Conservation (phyloP, 2,113 vertebrate genomes). For the Spilogale gracilis region DNA sequence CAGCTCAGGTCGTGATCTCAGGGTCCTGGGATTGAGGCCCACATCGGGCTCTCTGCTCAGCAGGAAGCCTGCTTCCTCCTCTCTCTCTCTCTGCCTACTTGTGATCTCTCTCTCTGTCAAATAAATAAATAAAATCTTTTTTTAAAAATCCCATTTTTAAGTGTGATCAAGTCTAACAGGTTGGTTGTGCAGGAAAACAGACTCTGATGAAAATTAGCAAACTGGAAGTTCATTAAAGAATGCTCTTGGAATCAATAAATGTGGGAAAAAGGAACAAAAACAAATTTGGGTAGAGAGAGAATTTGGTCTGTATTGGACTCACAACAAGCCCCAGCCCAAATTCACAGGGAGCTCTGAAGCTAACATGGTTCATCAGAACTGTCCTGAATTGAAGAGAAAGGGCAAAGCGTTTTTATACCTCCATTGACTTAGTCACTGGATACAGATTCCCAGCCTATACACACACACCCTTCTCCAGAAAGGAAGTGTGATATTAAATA, state of each 20-base stretch:
- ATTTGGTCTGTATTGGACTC: background rate
- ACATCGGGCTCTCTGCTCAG: too few relatives aligned
- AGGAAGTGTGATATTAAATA: background rate
- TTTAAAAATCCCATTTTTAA: too few relatives aligned
- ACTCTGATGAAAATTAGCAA: background rate
- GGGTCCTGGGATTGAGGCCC: too few relatives aligned
- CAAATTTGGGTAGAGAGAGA: background rate
- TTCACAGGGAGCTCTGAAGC: background rate
- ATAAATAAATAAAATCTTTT: too few relatives aligned
- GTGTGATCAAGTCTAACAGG: background rate
- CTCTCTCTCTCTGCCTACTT: too few relatives aligned
- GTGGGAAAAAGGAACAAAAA: background rate
- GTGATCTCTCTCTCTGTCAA: too few relatives aligned
- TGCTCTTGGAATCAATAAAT: background rate
- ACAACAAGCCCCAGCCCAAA: background rate
- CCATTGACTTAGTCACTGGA: background rate
- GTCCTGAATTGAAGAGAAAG: background rate
- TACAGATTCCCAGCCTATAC: background rate
- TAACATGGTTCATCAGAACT: background rate
- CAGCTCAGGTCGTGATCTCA: too few relatives aligned
- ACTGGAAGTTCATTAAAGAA: background rate
- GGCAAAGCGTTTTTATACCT: background rate
- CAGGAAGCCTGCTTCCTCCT: too few relatives aligned
- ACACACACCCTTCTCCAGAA: background rate
- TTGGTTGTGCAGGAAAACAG: background rate